Evolutionary conservation across 2,797 vertebrate species (phyloP).

Genomic region (Macropodus opercularis): DNA sequence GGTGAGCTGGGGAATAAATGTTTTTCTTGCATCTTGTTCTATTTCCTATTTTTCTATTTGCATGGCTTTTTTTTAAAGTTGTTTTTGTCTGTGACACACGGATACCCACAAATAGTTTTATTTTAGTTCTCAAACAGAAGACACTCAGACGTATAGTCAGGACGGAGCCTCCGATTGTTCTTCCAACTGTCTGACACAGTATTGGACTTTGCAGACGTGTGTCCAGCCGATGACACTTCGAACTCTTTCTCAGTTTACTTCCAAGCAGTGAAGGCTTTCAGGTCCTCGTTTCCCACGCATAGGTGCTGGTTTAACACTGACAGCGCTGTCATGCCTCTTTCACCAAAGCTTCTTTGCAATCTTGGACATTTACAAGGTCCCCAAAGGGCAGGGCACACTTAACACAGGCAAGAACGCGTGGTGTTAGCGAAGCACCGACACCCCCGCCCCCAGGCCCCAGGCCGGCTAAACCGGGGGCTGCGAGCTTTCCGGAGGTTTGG

Average conservation of each 20-base stretch:
- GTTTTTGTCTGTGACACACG: slow-evolving; percentile 17
- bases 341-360: slow-evolving; percentile 59
- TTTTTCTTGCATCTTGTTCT: no score
- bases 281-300: slow-evolving; percentile 38
- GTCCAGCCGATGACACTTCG: slow-evolving; percentile 46
- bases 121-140: slow-evolving; percentile 30
- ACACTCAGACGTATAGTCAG: slow-evolving; percentile 47
- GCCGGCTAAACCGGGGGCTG: slow-evolving; percentile 62
- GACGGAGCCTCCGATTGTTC: slow-evolving; percentile 33
- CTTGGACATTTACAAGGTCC: slow-evolving; percentile 74
- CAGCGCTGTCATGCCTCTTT: slow-evolving; percentile 65
- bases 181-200: slow-evolving; percentile 38
- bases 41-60: no score
- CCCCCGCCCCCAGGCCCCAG: slow-evolving; percentile 34
- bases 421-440: slow-evolving; percentile 53
- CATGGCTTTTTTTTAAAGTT: no score
- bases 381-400: slow-evolving; percentile 68
- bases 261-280: slow-evolving; percentile 47
- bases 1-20: no score
- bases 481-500: slow-evolving; percentile 67
- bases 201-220: slow-evolving; percentile 39
- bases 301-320: slow-evolving; percentile 62
- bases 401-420: slow-evolving; percentile 72
- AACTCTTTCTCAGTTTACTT: slow-evolving; percentile 35
- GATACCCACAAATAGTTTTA: slow-evolving; percentile 34